These are phyloP conservation scores for Resseliella maxima DNA, from an alignment of 2,888 invertebrate genomes.

Conservation along the genomic window DNA sequence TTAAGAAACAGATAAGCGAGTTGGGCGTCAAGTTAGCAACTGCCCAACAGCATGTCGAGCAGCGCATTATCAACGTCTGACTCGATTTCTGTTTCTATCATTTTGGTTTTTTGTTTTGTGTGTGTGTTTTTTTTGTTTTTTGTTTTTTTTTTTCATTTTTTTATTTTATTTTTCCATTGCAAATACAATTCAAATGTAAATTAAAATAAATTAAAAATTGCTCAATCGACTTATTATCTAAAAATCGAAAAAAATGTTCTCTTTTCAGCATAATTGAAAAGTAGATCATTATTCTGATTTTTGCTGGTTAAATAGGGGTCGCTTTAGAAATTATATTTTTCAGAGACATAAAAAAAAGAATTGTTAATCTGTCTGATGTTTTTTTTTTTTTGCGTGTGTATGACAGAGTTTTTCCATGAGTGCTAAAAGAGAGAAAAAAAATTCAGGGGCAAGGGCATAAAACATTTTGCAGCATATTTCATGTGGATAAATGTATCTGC, in stretches of 20 bases:
- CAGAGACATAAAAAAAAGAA: neutral
- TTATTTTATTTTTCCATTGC: constrained; percentile 70
- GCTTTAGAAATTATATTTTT: neutral
- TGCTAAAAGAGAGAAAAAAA: constrained; percentile 34
- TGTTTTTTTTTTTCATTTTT: constrained; percentile 62
- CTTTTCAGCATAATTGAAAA: constrained; percentile 61
- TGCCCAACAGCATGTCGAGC: neutral
- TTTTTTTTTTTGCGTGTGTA: neutral
- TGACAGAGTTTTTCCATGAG: neutral
- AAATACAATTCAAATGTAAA: constrained; percentile 61
- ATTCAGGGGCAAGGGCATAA: constrained; percentile 47
- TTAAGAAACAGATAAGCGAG: neutral
- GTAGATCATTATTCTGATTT: neutral
- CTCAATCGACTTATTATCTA: constrained; percentile 43
- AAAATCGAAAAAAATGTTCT: neutral
- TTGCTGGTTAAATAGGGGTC: neutral
- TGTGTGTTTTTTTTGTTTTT: constrained; percentile 62
- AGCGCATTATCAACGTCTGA: constrained; percentile 16
- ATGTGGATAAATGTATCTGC: neutral
- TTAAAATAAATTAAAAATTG: constrained; percentile 63
- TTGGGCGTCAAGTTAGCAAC: neutral
- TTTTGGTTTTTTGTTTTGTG: constrained; percentile 9
- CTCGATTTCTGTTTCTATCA: neutral
- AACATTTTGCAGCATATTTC: constrained; percentile 43
- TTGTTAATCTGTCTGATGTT: neutral